These are phyloP conservation scores for Cladorhizidae sp. DNA, from an alignment of 37 sponge, comb jelly and placozoan species.

Conservation along the genomic window DNA sequence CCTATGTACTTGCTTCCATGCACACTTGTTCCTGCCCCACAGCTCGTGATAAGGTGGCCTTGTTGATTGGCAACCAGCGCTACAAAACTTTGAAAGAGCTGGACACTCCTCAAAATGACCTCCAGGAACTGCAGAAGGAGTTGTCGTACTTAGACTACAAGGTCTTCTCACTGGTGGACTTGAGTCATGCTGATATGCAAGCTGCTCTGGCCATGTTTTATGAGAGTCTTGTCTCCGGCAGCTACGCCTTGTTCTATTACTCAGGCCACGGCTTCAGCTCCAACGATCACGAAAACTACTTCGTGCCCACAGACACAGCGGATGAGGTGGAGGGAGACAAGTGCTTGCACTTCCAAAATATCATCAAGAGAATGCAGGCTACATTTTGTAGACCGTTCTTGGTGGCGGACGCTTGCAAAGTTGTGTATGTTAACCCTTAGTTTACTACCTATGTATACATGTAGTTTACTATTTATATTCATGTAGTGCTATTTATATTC, in stretches of 20 bases:
- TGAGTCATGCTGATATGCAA: conserved; percentile 38
- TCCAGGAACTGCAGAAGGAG: conserved; percentile 5
- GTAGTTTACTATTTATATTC: no score
- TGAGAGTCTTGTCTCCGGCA: conserved; percentile 19
- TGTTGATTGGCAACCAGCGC: conserved; percentile 58
- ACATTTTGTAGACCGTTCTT: conserved; percentile 23
- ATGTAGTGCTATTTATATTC: no score
- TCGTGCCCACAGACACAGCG: conserved; percentile 59
- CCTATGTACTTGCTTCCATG: not conserved
- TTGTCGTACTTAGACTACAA: conserved; percentile 37
- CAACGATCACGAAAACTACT: conserved; percentile 9
- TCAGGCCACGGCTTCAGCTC: conserved; percentile 64
- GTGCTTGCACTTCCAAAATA: conserved; percentile 22
- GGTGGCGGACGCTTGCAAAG: conserved; percentile 42
- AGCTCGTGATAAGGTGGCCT: conserved; percentile 65
- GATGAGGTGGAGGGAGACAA: not conserved
- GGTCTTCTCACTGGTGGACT: conserved; percentile 41
- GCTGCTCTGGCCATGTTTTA: conserved; percentile 23
- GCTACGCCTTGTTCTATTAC: conserved; percentile 68
- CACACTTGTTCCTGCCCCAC: not conserved
- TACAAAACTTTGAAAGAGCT: conserved; percentile 16
- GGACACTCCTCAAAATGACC: conserved; percentile 24
- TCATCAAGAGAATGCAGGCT: conserved; percentile 16
- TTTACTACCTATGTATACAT: no score
- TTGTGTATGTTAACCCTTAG: not conserved